Percentiles rank a stretch among this genome's conserved stretches.
phyloP scores from a whole-genome alignment of 35 echinoderm and acorn worm species.

The Strongylocentrotus purpuratus region DNA sequence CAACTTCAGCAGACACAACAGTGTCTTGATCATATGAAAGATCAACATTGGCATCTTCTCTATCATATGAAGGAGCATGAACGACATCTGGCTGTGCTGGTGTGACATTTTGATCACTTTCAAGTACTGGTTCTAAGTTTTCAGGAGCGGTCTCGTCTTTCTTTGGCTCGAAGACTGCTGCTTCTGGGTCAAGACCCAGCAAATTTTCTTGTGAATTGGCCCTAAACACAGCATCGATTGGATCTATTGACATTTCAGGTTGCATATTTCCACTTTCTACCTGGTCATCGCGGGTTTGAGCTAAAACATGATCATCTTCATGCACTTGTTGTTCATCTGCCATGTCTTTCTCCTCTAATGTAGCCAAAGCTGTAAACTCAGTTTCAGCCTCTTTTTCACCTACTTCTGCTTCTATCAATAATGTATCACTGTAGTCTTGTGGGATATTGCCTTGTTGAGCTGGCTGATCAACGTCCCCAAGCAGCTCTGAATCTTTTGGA shows the following conservation, averaged over 20 bases:
- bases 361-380: not conserved
- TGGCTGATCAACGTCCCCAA: not conserved
- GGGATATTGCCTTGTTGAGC: not conserved
- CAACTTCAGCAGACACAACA: not conserved
- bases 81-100: not conserved
- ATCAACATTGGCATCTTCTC: not conserved
- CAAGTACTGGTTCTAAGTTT: conserved; percentile 11
- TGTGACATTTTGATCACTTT: not conserved
- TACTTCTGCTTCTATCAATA: not conserved
- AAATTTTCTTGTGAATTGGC: conserved; percentile 15
- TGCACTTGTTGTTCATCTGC: not conserved
- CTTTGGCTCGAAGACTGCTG: not conserved
- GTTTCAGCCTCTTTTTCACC: not conserved
- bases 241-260: not conserved
- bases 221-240: not conserved
- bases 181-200: not conserved
- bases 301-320: not conserved
- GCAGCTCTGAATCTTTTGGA: not conserved
- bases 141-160: not conserved
- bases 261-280: not conserved
- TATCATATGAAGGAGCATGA: not conserved
- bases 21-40: not conserved
- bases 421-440: not conserved
- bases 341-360: not conserved
- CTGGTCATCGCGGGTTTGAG: not conserved